Conservation (phyloP, 2,113 vertebrate genomes). For the Mus pahari region DNA sequence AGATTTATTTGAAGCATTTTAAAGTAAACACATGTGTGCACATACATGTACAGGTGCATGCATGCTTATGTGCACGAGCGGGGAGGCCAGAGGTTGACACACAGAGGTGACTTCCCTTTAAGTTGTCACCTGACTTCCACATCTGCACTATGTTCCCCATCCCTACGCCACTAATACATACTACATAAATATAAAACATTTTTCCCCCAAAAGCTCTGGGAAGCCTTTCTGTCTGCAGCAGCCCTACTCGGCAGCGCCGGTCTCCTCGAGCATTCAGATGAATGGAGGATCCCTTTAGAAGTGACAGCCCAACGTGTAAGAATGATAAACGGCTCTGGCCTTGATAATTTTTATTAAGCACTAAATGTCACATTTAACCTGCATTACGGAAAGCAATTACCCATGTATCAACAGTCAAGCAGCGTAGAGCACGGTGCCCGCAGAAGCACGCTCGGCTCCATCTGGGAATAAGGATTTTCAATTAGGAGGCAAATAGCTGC, state of each 20-base stretch:
- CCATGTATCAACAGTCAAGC: conserved; percentile 92
- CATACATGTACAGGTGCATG: too few species aligned
- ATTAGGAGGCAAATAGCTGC: conserved; percentile 94
- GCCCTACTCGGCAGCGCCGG: conserved; percentile 35
- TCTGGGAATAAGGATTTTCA: conserved; percentile 95
- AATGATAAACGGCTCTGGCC: conserved; percentile 95
- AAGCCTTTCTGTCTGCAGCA: neutral
- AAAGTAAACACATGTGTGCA: neutral
- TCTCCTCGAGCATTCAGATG: conserved; percentile 83
- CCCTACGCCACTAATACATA: too few species aligned
- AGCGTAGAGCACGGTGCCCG: conserved; percentile 85
- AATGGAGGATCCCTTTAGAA: conserved; percentile 87
- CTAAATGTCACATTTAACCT: conserved; percentile 97
- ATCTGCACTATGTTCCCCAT: neutral
- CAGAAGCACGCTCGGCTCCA: conserved; percentile 88
- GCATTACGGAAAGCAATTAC: conserved; percentile 96
- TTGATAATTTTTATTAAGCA: conserved; percentile 95
- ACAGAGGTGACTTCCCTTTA: neutral
- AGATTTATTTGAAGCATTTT: conserved; percentile 74
- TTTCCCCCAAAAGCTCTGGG: neutral
- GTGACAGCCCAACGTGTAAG: conserved; percentile 89
- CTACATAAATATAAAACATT: neutral
- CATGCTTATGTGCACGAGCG: too few species aligned
- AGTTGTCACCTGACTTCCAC: neutral
- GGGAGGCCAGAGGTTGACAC: neutral